Percentiles rank a stretch among this genome's conserved stretches.
Conservation (phyloP, 2,113 vertebrate species). For the Oncorhynchus nerka region DNA sequence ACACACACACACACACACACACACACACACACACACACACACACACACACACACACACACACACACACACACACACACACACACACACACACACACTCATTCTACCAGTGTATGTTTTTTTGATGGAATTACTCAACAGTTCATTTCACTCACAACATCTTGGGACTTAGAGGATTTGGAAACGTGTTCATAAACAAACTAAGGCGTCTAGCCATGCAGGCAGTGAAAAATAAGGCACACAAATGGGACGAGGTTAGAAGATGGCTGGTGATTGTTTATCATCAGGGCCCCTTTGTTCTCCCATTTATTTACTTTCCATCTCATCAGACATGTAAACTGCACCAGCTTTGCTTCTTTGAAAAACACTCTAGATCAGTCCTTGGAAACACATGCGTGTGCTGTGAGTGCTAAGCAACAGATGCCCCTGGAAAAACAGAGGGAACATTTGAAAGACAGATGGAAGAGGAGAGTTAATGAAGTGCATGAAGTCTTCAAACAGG, state of each 20-base stretch:
- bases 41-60: background rate
- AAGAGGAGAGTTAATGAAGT: slow-evolving; percentile 39
- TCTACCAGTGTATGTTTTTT: slow-evolving; percentile 43
- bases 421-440: slow-evolving; percentile 6
- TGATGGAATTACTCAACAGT: slow-evolving; percentile 65
- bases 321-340: slow-evolving; percentile 17
- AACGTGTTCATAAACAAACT: slow-evolving; percentile 37
- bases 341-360: slow-evolving; percentile 9
- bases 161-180: slow-evolving; percentile 42
- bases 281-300: slow-evolving; percentile 2
- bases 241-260: background rate
- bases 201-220: slow-evolving; percentile 15
- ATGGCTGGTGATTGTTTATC: slow-evolving; percentile 3
- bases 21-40: background rate
- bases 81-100: slow-evolving; percentile 6
- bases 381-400: slow-evolving; percentile 31
- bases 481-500: slow-evolving; percentile 31
- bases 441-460: slow-evolving; percentile 37
- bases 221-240: background rate
- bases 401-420: slow-evolving; percentile 25
- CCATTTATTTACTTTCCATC: slow-evolving; percentile 15
- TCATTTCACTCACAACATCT: slow-evolving; percentile 65
- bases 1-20: background rate
- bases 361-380: slow-evolving; percentile 18
- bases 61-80: background rate